Evolutionary conservation across 2,797 vertebrate species (phyloP), one percentile per base, ranked within the genome.

Genomic region (Hozukius guyotensis): DNA sequence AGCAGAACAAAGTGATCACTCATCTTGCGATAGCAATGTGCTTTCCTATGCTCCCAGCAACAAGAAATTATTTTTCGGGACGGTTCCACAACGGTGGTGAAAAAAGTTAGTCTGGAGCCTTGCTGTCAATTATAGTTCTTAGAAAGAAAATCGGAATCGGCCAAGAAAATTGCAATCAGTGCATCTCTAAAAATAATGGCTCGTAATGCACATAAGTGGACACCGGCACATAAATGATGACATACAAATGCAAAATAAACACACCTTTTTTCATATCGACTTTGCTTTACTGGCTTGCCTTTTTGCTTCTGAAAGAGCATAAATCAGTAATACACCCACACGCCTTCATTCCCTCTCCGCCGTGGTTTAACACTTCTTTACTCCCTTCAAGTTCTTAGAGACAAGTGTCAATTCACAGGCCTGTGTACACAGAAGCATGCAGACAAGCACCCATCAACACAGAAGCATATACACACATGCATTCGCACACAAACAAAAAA

Each of bases 321-420:
- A 64, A 80, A 72, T 68, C 72, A 66, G 31, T 36, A 52, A 74
- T 5, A 80, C 8, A 38, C 42, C 34, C 61, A 68, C 61, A 72
- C 13, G 0, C 10, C 20, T 67, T 34, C 59, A 76, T 67, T 72
- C 52, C 49, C 10, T 80, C 55, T 18, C 32, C 42, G 34, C 57
- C 8, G 36, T 67, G 42, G 75, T 88, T 83, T 86, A 12, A 79
- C 75, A 77, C 66, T 53, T 79, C 66, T 84, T 73, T 74, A 81
- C 63, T 80, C 59, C 65, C 75, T 73, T 31, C 25, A 22, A 78
- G 34, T 75, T 72, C 71, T 73, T 61, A 55, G 66, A 84, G 64
- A 80, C 65, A 89, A 85, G 82, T 82, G 82, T 86, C 80, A 75
- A 68, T 84, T 80, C 31, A 62, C 61, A 79, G 78, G 36, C 57